Base-by-base conservation (phyloP, 2,888 invertebrate genomes). In the Plutella xylostella region DNA sequence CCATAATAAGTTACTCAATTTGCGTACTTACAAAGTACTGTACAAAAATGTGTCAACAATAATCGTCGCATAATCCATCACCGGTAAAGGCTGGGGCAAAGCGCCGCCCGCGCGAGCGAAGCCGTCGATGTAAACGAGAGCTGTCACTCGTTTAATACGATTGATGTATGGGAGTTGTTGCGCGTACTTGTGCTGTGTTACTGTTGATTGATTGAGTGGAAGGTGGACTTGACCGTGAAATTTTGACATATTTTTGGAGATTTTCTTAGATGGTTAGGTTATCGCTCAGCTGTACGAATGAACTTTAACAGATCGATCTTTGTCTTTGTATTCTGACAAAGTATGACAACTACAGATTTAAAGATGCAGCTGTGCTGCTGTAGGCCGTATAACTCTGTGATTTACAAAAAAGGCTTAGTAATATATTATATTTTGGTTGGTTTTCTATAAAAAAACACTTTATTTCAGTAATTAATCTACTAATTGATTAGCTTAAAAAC, bases 1-100 rank as follows among this genome's bases (percentile, higher is more conserved):
- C n/a, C n/a, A n/a, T n/a, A n/a, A n/a, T n/a, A n/a, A n/a, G n/a
- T n/a, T n/a, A n/a, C n/a, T n/a, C n/a, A 78, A 80, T 73, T 18
- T n/a, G 76, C 68, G 70, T 74, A 75, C 77, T 78, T 79, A 74
- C 79, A n/a, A n/a, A n/a, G n/a, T n/a, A n/a, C n/a, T n/a, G n/a
- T n/a, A n/a, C n/a, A n/a, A n/a, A n/a, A n/a, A n/a, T n/a, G n/a
- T 73, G 79, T 70, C 66, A 64, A 46, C 62, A 55, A 65, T 79
- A 80, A 79, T 77, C 74, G 73, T 63, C 54, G 54, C 68, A 71
- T 80, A 75, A 83, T 83, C 76, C 77, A 80, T 82, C 79, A 82
- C 70, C 63, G 56, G 62, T 64, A 19, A 72, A 74, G 69, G 67
- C 65, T 62, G 63, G 14, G 42, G 21, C 37, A 30, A 30, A 17